Percentiles rank a stretch among this genome's conserved stretches.
Evolutionary conservation across 2,888 invertebrate species (phyloP).

Genomic region (Campaea margaritaria): DNA sequence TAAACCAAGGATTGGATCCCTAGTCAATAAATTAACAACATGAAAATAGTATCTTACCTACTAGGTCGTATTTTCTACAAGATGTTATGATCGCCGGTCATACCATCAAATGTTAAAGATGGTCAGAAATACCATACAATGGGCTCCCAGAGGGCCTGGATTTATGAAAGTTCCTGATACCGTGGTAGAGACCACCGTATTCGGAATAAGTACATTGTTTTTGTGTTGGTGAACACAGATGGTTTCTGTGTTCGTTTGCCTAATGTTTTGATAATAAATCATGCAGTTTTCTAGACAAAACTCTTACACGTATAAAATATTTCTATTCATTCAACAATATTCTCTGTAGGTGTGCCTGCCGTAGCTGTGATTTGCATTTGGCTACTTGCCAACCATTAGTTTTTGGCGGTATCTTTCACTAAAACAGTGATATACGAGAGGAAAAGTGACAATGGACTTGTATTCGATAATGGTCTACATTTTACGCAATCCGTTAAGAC

Average conservation of each 20-base stretch:
- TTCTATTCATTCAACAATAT: constrained; percentile 38
- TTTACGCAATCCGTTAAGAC: constrained; percentile 17
- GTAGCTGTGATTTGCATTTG: constrained; percentile 53
- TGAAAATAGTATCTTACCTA: too few relatives aligned
- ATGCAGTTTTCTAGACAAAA: constrained; percentile 8
- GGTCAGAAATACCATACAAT: too few relatives aligned
- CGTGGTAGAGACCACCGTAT: too few relatives aligned
- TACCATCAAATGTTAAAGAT: too few relatives aligned
- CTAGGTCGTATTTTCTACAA: too few relatives aligned
- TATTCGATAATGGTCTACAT: constrained; percentile 40
- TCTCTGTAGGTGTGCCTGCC: constrained; percentile 28
- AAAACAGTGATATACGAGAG: constrained; percentile 49
- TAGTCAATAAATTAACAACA: too few relatives aligned
- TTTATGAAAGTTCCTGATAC: too few relatives aligned
- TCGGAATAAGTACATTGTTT: too few relatives aligned
- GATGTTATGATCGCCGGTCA: too few relatives aligned
- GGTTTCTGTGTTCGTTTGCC: neutral
- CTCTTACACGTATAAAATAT: constrained; percentile 21
- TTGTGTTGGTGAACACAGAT: too few relatives aligned
- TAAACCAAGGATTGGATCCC: neutral
- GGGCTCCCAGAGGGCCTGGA: too few relatives aligned
- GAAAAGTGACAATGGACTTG: constrained; percentile 60
- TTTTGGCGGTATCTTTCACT: constrained; percentile 62
- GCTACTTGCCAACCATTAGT: constrained; percentile 57
- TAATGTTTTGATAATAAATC: constrained; percentile 15